Conservation (phyloP, 1,140 invertebrate species). For the Saccostrea glomerata region DNA sequence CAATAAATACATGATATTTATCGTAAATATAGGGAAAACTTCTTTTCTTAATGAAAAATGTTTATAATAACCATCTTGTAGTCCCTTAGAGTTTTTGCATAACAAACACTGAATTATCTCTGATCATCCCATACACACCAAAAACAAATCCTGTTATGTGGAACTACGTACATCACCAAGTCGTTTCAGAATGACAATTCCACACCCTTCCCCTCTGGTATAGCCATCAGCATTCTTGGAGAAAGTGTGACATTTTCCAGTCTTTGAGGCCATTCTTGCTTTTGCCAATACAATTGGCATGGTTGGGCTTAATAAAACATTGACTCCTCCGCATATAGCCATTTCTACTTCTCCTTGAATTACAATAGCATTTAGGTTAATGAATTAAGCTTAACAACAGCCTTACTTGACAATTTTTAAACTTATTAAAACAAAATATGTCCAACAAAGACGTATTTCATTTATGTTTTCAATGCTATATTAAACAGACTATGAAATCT, state of each 20-base stretch:
- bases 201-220: conserved; percentile 47
- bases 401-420: too few species aligned
- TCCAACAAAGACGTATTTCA: too few species aligned
- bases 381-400: too few species aligned
- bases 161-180: conserved; percentile 16
- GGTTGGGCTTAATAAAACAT: conserved; percentile 23
- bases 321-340: conserved; percentile 52
- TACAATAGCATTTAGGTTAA: not conserved
- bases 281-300: conserved; percentile 14
- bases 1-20: too few species aligned
- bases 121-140: not conserved
- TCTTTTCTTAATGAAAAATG: too few species aligned
- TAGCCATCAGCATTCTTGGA: conserved; percentile 42
- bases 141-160: not conserved
- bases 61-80: too few species aligned
- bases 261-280: conserved; percentile 42
- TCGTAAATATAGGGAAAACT: too few species aligned
- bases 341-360: conserved; percentile 36
- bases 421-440: too few species aligned
- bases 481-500: too few species aligned
- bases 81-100: too few species aligned
- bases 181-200: conserved; percentile 50
- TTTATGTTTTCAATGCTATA: too few species aligned
- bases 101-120: too few species aligned
- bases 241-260: conserved; percentile 45